Conservation (phyloP, 2,113 vertebrate species). For the Manacus vitellinus region DNA sequence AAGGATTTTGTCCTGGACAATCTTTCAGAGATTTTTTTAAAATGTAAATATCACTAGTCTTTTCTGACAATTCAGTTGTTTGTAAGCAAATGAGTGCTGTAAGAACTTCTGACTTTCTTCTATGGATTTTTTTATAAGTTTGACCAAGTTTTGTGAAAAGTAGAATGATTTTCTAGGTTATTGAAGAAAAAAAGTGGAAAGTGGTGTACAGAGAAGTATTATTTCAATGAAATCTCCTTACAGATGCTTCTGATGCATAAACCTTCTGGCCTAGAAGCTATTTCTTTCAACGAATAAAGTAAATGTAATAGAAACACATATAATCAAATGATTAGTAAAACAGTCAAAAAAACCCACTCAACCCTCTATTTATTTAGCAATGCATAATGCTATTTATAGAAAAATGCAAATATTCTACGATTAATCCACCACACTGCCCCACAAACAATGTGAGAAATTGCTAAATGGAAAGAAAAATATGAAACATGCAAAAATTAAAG, state of each 20-base stretch:
- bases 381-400: slow-evolving; percentile 48
- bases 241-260: background rate
- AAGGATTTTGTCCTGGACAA: background rate
- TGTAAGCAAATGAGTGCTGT: background rate
- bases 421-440: slow-evolving; percentile 48
- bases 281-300: background rate
- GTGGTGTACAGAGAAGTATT: background rate
- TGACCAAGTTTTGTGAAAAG: background rate
- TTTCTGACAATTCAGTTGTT: background rate
- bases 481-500: slow-evolving; percentile 55
- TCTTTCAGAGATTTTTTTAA: background rate
- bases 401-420: slow-evolving; percentile 62
- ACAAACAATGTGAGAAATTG: slow-evolving; percentile 57
- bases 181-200: background rate
- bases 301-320: background rate
- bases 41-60: background rate
- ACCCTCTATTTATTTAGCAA: slow-evolving; percentile 8
- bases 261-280: background rate
- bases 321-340: slow-evolving; percentile 47
- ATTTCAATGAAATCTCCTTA: background rate
- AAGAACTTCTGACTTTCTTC: background rate
- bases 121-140: background rate
- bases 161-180: background rate
- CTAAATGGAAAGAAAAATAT: slow-evolving; percentile 66
- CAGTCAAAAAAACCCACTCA: background rate